Evolutionary conservation across 2,888 invertebrate species (phyloP).

Genomic region (Embidobia sp.): DNA sequence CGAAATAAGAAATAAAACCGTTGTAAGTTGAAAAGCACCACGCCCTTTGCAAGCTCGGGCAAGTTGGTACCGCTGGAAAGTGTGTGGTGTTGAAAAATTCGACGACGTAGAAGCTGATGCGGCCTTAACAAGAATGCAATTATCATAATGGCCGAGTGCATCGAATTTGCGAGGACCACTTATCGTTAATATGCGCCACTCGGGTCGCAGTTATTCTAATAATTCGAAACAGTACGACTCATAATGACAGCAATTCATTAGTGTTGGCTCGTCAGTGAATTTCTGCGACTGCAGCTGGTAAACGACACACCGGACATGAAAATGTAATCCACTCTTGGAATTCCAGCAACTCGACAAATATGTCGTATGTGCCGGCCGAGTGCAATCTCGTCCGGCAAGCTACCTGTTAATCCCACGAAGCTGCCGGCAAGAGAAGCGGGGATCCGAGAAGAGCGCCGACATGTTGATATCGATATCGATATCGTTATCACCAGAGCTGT

Average conservation of each 20-base stretch:
- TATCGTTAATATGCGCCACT: slow-evolving; percentile 8
- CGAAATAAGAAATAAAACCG: too few relatives aligned
- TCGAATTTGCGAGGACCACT: background rate
- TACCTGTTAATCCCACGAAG: slow-evolving; percentile 59
- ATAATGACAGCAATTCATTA: slow-evolving; percentile 47
- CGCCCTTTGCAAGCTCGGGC: too few relatives aligned
- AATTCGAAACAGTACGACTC: slow-evolving; percentile 31
- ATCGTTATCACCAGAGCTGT: slow-evolving; percentile 32
- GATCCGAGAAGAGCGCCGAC: slow-evolving; percentile 19
- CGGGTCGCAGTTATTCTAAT: slow-evolving; percentile 32
- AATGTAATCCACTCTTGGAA: slow-evolving; percentile 60
- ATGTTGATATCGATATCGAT: slow-evolving; percentile 45
- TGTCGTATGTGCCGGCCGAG: slow-evolving; percentile 46
- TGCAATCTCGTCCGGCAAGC: slow-evolving; percentile 51
- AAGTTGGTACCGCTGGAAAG: too few relatives aligned
- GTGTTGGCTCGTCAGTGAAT: slow-evolving; percentile 21
- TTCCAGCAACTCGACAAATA: slow-evolving; percentile 62
- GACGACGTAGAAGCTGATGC: too few relatives aligned
- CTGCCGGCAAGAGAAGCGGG: slow-evolving; percentile 3
- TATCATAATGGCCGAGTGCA: background rate
- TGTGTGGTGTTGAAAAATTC: too few relatives aligned
- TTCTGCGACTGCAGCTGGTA: slow-evolving; percentile 45
- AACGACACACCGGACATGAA: slow-evolving; percentile 57
- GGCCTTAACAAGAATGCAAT: too few relatives aligned
- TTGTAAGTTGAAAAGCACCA: too few relatives aligned